These are phyloP conservation scores for Eumacrocentrus americanus DNA, from an alignment of 2,888 invertebrate species.

Conservation along the genomic window DNA sequence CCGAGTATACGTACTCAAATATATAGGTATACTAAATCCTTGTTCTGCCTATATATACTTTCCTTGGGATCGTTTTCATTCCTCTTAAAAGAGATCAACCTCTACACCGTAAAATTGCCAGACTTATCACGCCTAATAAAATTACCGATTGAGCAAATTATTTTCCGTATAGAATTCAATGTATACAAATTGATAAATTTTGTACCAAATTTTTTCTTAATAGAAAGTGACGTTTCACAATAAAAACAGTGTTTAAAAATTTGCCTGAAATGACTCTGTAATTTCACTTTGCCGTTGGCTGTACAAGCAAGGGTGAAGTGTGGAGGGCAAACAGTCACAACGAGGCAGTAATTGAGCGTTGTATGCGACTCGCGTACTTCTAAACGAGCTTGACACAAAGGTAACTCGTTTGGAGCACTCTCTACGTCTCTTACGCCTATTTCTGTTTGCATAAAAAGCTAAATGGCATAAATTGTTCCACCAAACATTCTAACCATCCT, in stretches of 20 bases:
- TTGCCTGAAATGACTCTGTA: constrained; percentile 27
- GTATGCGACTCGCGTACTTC: constrained; percentile 26
- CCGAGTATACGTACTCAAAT: background rate
- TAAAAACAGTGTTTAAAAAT: too few species aligned
- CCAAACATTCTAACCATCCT: background rate
- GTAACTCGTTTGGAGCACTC: constrained; percentile 18
- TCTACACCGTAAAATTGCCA: too few species aligned
- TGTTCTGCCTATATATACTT: background rate
- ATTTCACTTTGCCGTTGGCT: constrained; percentile 20
- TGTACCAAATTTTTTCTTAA: too few species aligned
- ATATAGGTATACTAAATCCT: constrained; percentile 4
- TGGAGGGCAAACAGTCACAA: constrained; percentile 30
- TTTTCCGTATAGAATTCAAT: too few species aligned
- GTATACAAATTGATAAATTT: too few species aligned
- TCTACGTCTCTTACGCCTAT: background rate
- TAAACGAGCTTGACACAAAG: constrained; percentile 30
- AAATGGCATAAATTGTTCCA: constrained; percentile 13
- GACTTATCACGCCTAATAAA: too few species aligned
- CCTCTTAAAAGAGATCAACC: too few species aligned
- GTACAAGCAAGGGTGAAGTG: constrained; percentile 8
- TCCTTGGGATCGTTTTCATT: too few species aligned
- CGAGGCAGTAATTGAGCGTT: constrained; percentile 37
- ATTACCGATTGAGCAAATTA: too few species aligned
- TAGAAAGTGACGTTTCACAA: too few species aligned
- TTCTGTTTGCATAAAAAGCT: constrained; percentile 19